These are phyloP conservation scores for Eubucco bourcierii DNA, from an alignment of 2,113 vertebrate species.

Conservation along the genomic window DNA sequence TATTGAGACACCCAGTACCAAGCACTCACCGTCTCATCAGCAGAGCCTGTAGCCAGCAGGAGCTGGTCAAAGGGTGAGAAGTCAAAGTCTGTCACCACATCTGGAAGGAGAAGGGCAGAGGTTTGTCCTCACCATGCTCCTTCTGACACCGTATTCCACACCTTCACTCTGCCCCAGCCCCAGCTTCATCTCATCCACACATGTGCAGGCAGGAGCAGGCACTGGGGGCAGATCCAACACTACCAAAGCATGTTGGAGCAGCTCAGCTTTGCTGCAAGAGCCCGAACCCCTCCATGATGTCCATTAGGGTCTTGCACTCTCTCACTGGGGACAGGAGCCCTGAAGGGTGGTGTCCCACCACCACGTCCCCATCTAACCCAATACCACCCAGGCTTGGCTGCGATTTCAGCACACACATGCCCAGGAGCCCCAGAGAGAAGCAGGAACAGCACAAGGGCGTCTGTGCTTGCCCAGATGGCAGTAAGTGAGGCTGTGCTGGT, in stretches of 20 bases:
- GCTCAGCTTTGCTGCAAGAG: background rate
- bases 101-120: constrained; percentile 68
- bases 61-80: constrained; percentile 93
- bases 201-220: rapidly evolving
- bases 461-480: rapidly evolving
- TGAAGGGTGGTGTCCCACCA: background rate
- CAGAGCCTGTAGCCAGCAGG: constrained; percentile 89
- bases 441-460: background rate
- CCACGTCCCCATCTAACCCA: background rate
- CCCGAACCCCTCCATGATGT: background rate
- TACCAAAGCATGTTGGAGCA: background rate
- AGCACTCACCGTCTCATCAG: constrained; percentile 84
- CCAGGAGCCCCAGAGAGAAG: background rate
- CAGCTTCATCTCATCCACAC: background rate
- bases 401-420: rapidly evolving
- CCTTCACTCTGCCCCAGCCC: background rate
- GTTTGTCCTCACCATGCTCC: background rate
- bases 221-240: background rate
- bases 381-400: background rate
- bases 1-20: rapidly evolving
- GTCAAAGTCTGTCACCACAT: constrained; percentile 90
- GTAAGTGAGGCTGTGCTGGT: rapidly evolving
- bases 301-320: background rate
- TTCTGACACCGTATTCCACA: rapidly evolving
- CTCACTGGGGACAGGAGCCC: rapidly evolving